Evolutionary conservation across 2,113 vertebrate genomes (phyloP).

Genomic region (Phaethon lepturus): DNA sequence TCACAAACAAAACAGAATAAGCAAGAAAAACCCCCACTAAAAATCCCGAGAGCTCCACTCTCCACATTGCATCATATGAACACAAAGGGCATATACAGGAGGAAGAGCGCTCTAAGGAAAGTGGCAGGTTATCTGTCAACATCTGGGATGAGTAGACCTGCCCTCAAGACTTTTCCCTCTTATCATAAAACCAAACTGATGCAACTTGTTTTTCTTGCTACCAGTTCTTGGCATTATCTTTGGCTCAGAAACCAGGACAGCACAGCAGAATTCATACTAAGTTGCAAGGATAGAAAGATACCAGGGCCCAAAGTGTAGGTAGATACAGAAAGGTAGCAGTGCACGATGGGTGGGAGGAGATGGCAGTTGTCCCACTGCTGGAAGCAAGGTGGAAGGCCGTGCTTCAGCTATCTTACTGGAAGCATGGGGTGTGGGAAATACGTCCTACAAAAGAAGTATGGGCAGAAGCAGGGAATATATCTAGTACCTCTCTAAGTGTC

Average conservation of each 20-base stretch:
- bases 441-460: neutral
- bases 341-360: neutral
- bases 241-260: neutral
- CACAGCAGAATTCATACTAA: neutral
- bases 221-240: neutral
- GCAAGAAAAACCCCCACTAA: neutral
- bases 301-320: neutral
- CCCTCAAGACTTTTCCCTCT: neutral
- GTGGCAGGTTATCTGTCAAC: neutral
- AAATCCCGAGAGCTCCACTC: neutral
- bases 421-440: accelerated
- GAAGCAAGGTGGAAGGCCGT: neutral
- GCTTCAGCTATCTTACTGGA: accelerated
- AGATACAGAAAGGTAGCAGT: neutral
- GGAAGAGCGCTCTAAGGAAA: neutral
- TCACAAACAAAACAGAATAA: neutral
- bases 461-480: neutral
- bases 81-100: neutral
- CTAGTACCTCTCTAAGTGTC: neutral
- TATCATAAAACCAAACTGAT: neutral
- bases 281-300: neutral
- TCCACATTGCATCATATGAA: neutral
- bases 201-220: neutral
- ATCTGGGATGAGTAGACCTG: neutral
- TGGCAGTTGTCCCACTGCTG: neutral